phyloP scores from a whole-genome alignment of 1,140 invertebrate genomes.

The Drosophila fuyamai region DNA sequence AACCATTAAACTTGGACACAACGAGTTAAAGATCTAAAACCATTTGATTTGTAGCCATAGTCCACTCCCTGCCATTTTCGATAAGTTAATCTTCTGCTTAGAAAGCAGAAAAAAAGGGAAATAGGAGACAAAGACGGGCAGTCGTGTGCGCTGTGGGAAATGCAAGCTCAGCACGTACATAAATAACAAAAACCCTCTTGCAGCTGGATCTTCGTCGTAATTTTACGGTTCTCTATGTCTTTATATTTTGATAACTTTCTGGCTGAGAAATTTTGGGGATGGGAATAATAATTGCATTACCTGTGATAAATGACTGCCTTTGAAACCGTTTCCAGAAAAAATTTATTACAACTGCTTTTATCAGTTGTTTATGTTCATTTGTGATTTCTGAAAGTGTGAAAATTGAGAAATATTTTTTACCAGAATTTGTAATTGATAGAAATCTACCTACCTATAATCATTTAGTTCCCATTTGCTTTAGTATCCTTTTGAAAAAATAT shows the following conservation, averaged over 20 bases:
- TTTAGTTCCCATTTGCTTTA: no score
- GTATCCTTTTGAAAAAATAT: no score
- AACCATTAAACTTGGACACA: constrained; percentile 28
- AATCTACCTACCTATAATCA: no score
- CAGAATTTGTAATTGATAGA: no score
- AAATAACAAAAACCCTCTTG: constrained; percentile 16
- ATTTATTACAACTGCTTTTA: not conserved
- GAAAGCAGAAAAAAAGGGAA: constrained; percentile 34
- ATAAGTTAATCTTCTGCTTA: constrained; percentile 55
- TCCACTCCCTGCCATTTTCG: constrained; percentile 37
- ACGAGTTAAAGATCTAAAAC: constrained; percentile 47
- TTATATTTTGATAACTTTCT: not conserved
- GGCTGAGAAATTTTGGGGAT: constrained; percentile 15
- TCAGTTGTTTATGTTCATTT: not conserved
- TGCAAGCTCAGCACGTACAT: constrained; percentile 44
- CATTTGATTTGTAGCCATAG: constrained; percentile 69
- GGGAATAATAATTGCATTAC: constrained; percentile 20
- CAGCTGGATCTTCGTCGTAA: constrained; percentile 10
- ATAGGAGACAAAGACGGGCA: not conserved
- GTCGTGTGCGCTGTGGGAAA: constrained; percentile 19
- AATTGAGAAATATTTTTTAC: not conserved
- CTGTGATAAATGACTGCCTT: not conserved
- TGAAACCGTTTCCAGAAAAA: not conserved
- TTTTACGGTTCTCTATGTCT: not conserved
- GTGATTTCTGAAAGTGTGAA: no score